Evolutionary conservation across 2,888 invertebrate species (phyloP), one percentile per base, ranked within the genome.

Genomic region (Orchesella flavescens): DNA sequence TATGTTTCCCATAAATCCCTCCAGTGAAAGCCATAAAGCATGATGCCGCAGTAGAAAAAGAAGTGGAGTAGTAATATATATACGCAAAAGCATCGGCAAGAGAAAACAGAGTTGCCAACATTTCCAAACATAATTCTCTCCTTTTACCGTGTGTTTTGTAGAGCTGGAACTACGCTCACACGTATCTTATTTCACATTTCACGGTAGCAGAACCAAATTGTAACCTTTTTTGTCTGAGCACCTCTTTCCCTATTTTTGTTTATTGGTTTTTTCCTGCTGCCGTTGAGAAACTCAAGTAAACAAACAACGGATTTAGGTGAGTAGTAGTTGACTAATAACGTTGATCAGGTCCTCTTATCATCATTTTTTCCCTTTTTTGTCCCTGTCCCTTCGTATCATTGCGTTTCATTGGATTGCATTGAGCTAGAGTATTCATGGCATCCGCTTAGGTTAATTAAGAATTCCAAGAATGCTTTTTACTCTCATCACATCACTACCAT

Each of bases 11-110:
- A 72, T 79, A 79, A 79, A 79, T 79, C 79, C 63, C 79, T 53
- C 57, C 15, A 44, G 3, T 72, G 63, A 44, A 2, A 79, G 61
- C 19, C 71, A 79, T 79, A 79, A 79, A 79, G 71, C 79, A 79
- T 24, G 63, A 23, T 65, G 71, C 72, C 65, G 69, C 77, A 57
- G 59, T 78, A 61, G 34, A 75, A 75, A 24, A 53, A 61, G 24
- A 34, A 65, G 65, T 9, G 23, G 15, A 63, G 63, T 63, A 19
- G 17, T 21, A n/a, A 10, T 13, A 12, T 21, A 23, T 9, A 68
- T 17, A 2, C 44, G 49, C 34, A 63, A 63, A 63, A 21, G 68
- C 68, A 44, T 5, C 46, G 13, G 68, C 43, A n/a, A n/a, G 13
- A 53, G 57, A 17, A 53, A 53, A 3, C 10, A 57, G 57, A 57